A percentile compares a stretch with the other conserved stretches of the same genome.
Evolutionary conservation across 2,797 vertebrate species (phyloP).

Genomic region (Galagoides demidoff): DNA sequence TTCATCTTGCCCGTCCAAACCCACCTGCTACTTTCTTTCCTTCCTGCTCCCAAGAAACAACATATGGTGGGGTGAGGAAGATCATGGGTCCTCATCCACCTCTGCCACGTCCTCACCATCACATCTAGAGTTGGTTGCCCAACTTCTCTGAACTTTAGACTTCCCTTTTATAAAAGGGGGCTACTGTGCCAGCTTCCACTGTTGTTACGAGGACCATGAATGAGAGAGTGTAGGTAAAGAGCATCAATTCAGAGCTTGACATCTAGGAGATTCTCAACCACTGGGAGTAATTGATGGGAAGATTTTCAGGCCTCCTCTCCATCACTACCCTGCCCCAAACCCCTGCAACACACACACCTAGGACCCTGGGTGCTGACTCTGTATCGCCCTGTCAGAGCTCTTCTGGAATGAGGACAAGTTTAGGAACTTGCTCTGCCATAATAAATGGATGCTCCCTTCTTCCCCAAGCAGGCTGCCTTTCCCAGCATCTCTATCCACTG

Average conservation of each 20-base stretch:
- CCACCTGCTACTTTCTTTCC: not conserved
- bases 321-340: not conserved
- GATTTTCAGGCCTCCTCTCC: too few relatives aligned
- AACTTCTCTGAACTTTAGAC: not conserved
- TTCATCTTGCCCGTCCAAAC: not conserved
- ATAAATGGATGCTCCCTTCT: not conserved
- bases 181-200: fast-evolving
- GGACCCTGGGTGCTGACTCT: not conserved
- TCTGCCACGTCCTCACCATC: not conserved
- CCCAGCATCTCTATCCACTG: fast-evolving
- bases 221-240: fast-evolving
- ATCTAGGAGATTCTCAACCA: not conserved
- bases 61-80: not conserved
- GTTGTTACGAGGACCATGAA: not conserved
- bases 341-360: not conserved
- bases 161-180: not conserved
- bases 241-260: not conserved
- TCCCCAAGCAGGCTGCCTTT: not conserved
- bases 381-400: not conserved
- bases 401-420: not conserved
- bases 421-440: not conserved
- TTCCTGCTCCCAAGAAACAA: not conserved
- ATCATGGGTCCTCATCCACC: not conserved
- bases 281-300: too few relatives aligned
- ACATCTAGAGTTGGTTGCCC: not conserved